Evolutionary conservation across 2,113 vertebrate genomes (phyloP), one percentile per base, ranked within the genome.

Genomic region (Drymodes brunneopygia): DNA sequence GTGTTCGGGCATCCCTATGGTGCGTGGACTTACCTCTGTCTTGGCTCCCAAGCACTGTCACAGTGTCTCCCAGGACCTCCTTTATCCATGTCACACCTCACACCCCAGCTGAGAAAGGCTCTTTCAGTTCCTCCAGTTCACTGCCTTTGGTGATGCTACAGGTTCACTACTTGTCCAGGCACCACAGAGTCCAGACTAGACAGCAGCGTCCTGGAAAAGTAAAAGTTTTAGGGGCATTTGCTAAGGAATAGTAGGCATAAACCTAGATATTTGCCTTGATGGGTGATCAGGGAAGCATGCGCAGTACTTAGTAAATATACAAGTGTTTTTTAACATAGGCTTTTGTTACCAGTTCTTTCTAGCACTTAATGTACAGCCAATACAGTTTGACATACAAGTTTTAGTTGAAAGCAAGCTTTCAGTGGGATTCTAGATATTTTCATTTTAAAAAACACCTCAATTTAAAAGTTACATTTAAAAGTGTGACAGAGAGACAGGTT

Each of bases 401-500:
- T 69, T 25, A 81, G 85, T 66, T 90, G 82, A 96, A 93, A 93
- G 87, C 47, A 96, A 79, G 75, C 79, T 71, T 94, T 95, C 82
- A 93, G 67, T 53, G 60, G n/a, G 65, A 90, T 93, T 90, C 47
- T 86, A 92, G 90, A 65, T 92, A 90, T 86, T 97, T 97, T 95
- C 1, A 0, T 80, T 95, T 91, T 0, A 82, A 93, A 85, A 47
- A 9, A 4, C 62, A 77, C 86, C 90, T 94, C 65, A 61, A 90
- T 95, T 93, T 96, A 67, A 86, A 95, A 95, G 90, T 94, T 84
- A 95, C 83, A 93, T 91, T 80, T 66, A 17, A 47, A 81, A 81
- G 42, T 92, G 65, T 96, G 82, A 95, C 83, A 96, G 93, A 92
- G 69, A 97, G 92, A 94, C 66, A 94, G 83, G 61, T 92, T 92